These are phyloP conservation scores for Corythoichthys intestinalis DNA, from an alignment of 2,113 vertebrate genomes.

Conservation along the genomic window DNA sequence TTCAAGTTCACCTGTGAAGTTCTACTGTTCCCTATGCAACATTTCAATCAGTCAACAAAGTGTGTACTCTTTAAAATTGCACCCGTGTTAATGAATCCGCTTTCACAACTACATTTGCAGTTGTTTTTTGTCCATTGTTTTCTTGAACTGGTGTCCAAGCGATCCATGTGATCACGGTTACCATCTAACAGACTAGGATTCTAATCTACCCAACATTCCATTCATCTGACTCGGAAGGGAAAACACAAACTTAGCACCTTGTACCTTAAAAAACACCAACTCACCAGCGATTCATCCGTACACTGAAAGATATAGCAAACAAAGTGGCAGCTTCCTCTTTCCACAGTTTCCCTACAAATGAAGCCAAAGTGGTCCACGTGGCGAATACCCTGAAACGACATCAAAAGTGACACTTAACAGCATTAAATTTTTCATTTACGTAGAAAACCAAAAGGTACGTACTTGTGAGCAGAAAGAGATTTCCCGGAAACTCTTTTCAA, in stretches of 20 bases:
- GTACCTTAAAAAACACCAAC: constrained; percentile 27
- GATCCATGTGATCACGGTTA: background rate
- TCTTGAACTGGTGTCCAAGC: background rate
- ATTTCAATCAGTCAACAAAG: background rate
- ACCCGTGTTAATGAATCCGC: background rate
- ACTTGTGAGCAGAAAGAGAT: constrained; percentile 99
- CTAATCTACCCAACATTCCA: constrained; percentile 8
- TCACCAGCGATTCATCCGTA: constrained; percentile 91
- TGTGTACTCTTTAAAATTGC: background rate
- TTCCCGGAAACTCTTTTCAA: constrained; percentile 97
- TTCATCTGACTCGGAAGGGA: constrained; percentile 17
- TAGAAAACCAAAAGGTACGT: constrained; percentile 13
- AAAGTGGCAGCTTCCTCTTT: constrained; percentile 85
- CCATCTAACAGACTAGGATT: background rate
- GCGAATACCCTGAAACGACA: constrained; percentile 81
- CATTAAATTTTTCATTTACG: background rate
- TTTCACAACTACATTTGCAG: background rate
- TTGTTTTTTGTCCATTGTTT: background rate
- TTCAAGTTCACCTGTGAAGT: background rate
- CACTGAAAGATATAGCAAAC: constrained; percentile 98
- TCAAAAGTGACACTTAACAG: background rate
- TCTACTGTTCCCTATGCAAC: background rate
- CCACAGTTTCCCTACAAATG: constrained; percentile 91
- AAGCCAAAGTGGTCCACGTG: constrained; percentile 98
- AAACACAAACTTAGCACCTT: constrained; percentile 10